Conservation (phyloP, 2,888 invertebrate genomes). For the Bombyx huttoni region DNA sequence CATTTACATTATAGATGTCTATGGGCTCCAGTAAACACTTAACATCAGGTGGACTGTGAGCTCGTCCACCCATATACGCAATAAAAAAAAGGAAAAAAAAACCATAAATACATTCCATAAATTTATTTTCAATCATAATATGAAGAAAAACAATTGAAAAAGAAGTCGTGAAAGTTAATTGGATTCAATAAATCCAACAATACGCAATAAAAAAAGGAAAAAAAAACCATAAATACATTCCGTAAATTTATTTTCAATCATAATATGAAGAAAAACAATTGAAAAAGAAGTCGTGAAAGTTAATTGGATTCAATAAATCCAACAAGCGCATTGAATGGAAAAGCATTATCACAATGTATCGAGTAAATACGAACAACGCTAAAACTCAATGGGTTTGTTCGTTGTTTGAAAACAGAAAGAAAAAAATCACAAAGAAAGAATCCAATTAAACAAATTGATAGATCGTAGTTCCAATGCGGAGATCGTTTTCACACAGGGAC, state of each 20-base stretch:
- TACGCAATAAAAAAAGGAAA: too few species aligned
- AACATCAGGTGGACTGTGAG: too few species aligned
- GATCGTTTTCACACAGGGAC: slow-evolving; percentile 3
- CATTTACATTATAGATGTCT: too few species aligned
- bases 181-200: slow-evolving; percentile 7
- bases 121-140: background rate
- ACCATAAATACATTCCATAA: background rate
- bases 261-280: slow-evolving; percentile 8
- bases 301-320: slow-evolving; percentile 14
- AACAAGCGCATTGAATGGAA: slow-evolving; percentile 13
- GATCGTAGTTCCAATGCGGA: slow-evolving; percentile 32
- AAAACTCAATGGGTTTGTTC: slow-evolving; percentile 41
- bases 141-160: slow-evolving; percentile 10
- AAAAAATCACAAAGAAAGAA: slow-evolving; percentile 53
- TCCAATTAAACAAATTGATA: slow-evolving; percentile 67
- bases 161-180: slow-evolving; percentile 9
- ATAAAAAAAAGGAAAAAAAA: background rate
- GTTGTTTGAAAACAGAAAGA: slow-evolving; percentile 38
- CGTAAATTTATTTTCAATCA: background rate
- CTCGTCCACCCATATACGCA: too few species aligned
- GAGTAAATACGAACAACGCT: slow-evolving; percentile 46
- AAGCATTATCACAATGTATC: slow-evolving; percentile 25
- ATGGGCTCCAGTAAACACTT: too few species aligned
- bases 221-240: background rate
- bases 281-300: slow-evolving; percentile 6